Evolutionary conservation across 2,888 invertebrate genomes (phyloP), one percentile per base, ranked within the genome.

Genomic region (Ypsolopha scabrella): DNA sequence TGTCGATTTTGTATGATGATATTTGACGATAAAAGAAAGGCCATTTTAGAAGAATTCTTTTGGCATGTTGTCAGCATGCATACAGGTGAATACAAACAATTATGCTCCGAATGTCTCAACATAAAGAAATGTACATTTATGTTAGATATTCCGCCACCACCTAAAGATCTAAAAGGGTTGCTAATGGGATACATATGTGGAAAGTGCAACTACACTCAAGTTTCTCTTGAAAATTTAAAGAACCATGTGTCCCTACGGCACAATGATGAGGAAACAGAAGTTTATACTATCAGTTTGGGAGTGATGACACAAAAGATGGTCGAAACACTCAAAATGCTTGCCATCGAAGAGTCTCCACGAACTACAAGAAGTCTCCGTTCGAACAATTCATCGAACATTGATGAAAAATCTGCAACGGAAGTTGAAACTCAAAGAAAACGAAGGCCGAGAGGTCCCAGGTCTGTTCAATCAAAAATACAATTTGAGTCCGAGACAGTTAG

Each of bases 11-110:
- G 86, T 60, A 75, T 60, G 43, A 70, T 77, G 64, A 81, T 76
- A 57, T 82, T 83, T 55, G 36, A 8, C 9, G 7, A 55, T 9
- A 54, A 9, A 46, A 44, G 38, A 24, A 71, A 65, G 51, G 60
- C 62, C 1, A 60, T 68, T 37, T 64, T 85, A 45, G 81, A 85
- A 63, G 66, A 70, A 6, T 92, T 93, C 65, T 92, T 91, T 63
- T 92, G 93, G 67, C 95, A 95, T 63, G 83, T 93, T 41, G 89
- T 83, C 1, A 81, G 90, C 24, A 87, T 78, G 47, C 95, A 95
- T 55, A 95, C 94, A 0, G 95, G 95, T 0, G 95, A 95, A 73
- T 93, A 90, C 60, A 86, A 91, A 51, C 90, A 89, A 54, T 70
- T 80, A 24, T 95, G 94, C 68, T 87, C 87, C 0, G 74, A 79